Base-by-base conservation (phyloP, 2,113 vertebrate genomes). In the Delphinus delphis region DNA sequence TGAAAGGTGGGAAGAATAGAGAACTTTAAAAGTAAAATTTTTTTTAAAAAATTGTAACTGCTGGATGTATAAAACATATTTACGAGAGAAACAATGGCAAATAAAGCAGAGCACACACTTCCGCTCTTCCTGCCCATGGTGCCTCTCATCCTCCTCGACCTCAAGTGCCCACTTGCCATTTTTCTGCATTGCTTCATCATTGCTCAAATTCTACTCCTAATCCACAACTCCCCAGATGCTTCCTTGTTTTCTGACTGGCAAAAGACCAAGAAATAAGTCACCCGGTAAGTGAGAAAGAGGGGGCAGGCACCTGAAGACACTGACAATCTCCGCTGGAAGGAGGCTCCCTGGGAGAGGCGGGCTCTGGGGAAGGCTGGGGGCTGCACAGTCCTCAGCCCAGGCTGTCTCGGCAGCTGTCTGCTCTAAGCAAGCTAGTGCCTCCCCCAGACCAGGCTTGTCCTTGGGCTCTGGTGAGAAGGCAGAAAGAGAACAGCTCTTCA, bases 401-500 rank as follows among this genome's bases (percentile, higher is more conserved):
- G 76, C 60, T 70, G 62, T 77, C 83, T 53, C 3, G 47, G 31
- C 82, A 91, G 88, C 62, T 79, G 60, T 65, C 65, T 65, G 82
- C 41, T 1, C 18, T 7, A 13, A 50, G 79, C 44, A 14, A 68
- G 80, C 55, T 5, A 60, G 71, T 8, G 36, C 67, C 26, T 80
- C 76, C 77, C 81, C 96, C 55, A 87, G 77, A 60, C 89, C 58
- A 58, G 86, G 74, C 58, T n/a, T 28, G 84, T 87, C 71, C 96
- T 74, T 63, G 80, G 95, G 73, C 73, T 71, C 95, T 88, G 88
- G 89, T 47, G 70, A 62, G 73, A 88, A 95, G 84, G 82, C 94
- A 67, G 76, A 84, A 87, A 76, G 68, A 76, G 84, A 79, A 93
- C 41, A 92, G 89, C 71, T 96, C 91, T 94, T 92, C 90, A 41